These are phyloP conservation scores for Camponotus fellah DNA, from an alignment of 2,888 invertebrate species.

Conservation along the genomic window DNA sequence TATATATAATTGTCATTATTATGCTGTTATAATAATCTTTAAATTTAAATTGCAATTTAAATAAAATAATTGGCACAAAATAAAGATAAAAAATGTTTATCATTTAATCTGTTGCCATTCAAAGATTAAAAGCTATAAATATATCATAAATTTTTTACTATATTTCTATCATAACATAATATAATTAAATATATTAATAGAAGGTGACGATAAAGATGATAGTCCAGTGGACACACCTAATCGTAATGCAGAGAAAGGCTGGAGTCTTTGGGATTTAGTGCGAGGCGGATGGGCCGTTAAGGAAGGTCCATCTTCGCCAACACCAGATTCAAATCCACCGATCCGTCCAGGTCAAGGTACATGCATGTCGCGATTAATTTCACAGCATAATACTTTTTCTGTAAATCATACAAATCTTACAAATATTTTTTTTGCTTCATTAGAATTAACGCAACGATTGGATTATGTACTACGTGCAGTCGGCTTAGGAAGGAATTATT, in stretches of 20 bases:
- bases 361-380: slow-evolving; percentile 13
- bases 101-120: not conserved
- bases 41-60: not conserved
- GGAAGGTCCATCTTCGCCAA: slow-evolving; percentile 83
- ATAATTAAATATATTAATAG: slow-evolving; percentile 57
- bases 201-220: slow-evolving; percentile 81
- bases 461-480: slow-evolving; percentile 89
- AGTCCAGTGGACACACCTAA: slow-evolving; percentile 80
- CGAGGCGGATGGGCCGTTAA: slow-evolving; percentile 84
- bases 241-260: slow-evolving; percentile 84
- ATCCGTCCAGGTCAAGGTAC: slow-evolving; percentile 86
- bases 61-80: not conserved
- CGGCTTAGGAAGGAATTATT: slow-evolving; percentile 88
- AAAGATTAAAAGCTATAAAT: not conserved
- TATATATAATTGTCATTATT: not conserved
- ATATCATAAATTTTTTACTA: not conserved
- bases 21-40: not conserved
- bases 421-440: slow-evolving; percentile 32
- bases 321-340: slow-evolving; percentile 82
- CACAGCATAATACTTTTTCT: not conserved
- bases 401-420: slow-evolving; percentile 4
- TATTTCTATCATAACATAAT: not conserved
- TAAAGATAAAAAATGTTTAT: not conserved
- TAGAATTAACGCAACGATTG: slow-evolving; percentile 88
- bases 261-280: slow-evolving; percentile 86